Base-by-base conservation (phyloP, 1,140 invertebrate genomes). In the Philotrypesis tridentata region DNA sequence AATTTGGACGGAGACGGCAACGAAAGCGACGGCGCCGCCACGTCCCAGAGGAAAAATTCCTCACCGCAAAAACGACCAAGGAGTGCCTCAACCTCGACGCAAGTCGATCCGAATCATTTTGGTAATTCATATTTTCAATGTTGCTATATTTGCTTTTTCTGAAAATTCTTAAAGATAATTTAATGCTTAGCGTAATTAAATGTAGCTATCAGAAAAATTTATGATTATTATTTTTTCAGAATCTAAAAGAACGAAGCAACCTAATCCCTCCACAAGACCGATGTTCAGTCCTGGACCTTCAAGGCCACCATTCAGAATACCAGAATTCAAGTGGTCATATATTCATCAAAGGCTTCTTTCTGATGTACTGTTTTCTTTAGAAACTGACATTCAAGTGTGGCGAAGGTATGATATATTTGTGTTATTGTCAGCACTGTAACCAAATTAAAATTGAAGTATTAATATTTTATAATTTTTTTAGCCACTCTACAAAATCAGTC, bases 271-370 rank as follows among this genome's bases (percentile, higher is more conserved):
- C 71, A 92, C 91, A 23, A 93, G 96, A 79, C 96, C 97, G 65
- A 97, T 98, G 95, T 99, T 99, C 90, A 98, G 96, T 90, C 97
- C 98, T 67, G 98, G 98, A 17, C 98, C 98, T 21, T 96, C 98
- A 25, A 94, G 97, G 85, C 98, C 98, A 29, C 98, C 98, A 0
- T 99, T 99, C 92, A 95, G 99, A 85, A 99, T 99, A 90, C 99
- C 99, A 40, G 99, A 99, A 92, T 99, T 99, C 92, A 96, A 98
- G 86, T 99, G 99, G 99, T 99, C 99, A 6, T 97, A 98, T 89
- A 98, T 99, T 85, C 99, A 99, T 92, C 98, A 99, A 91, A 94
- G 98, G 84, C 92, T 99, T 79, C 93, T 99, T 2, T 98, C 98
- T 17, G 99, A 99, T 93, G 96, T 99, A 27, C 93, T 99, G 12